Percentiles rank a stretch among this genome's conserved stretches.
Evolutionary conservation across 2,113 vertebrate genomes (phyloP).

Genomic region (Sinocyclocheilus maitianheensis): DNA sequence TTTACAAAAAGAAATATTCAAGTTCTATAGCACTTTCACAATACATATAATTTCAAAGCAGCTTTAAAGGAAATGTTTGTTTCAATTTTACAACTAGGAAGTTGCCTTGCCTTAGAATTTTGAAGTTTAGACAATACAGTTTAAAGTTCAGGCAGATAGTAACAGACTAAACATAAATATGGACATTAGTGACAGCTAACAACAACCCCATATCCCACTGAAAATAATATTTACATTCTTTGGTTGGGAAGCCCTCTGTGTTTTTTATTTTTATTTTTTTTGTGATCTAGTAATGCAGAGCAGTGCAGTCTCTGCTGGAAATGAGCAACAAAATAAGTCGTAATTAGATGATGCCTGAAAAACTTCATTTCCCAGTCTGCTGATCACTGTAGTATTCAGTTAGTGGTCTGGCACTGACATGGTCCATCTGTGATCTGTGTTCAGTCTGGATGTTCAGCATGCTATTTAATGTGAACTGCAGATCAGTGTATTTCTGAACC

Average conservation of each 20-base stretch:
- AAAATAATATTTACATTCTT: constrained; percentile 16
- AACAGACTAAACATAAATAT: constrained; percentile 16
- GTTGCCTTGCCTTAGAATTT: too few species aligned
- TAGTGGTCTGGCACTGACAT: not conserved
- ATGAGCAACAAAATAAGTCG: not conserved
- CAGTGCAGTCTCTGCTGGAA: not conserved
- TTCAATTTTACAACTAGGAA: too few species aligned
- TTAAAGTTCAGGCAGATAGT: not conserved
- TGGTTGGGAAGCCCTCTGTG: not conserved
- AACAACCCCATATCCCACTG: not conserved
- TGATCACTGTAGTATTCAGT: constrained; percentile 5
- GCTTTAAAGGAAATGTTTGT: too few species aligned
- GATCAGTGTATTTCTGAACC: constrained; percentile 27
- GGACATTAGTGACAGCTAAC: not conserved
- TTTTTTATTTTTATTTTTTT: not conserved
- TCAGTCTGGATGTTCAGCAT: constrained; percentile 22
- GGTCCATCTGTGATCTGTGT: constrained; percentile 3
- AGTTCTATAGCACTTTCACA: too few species aligned
- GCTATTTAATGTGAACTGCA: constrained; percentile 30
- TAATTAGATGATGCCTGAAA: not conserved
- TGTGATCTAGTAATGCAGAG: not conserved
- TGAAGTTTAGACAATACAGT: too few species aligned
- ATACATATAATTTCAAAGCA: too few species aligned
- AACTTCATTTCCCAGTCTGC: not conserved
- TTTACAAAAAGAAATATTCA: too few species aligned